Conservation (phyloP, 2,797 vertebrate genomes). For the Spondyliosoma cantharus region DNA sequence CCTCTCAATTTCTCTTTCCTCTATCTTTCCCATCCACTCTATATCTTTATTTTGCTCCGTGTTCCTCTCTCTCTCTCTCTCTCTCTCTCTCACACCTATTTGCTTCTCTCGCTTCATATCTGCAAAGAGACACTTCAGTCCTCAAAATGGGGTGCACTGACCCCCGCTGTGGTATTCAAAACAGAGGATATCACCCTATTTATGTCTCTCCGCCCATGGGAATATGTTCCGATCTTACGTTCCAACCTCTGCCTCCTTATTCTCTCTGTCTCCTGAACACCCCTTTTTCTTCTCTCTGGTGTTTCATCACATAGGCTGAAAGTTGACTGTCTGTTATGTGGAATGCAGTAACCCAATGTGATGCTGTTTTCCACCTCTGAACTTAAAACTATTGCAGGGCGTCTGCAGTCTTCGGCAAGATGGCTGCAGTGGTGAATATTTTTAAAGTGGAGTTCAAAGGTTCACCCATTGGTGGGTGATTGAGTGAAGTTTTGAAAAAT, state of each 20-base stretch:
- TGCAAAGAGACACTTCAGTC: conserved; percentile 12
- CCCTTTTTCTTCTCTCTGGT: not conserved
- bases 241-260: conserved; percentile 14
- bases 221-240: conserved; percentile 19
- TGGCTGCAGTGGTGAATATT: not conserved
- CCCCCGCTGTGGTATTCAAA: conserved; percentile 40
- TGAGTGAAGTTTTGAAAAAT: conserved; percentile 8
- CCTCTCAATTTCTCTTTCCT: conserved; percentile 23
- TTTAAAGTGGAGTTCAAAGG: conserved; percentile 27
- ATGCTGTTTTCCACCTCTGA: conserved; percentile 33
- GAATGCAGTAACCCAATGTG: conserved; percentile 13
- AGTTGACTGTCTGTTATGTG: conserved; percentile 20
- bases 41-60: conserved; percentile 25
- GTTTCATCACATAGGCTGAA: conserved; percentile 16
- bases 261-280: conserved; percentile 16
- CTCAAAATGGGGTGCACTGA: conserved; percentile 38
- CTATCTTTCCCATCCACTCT: conserved; percentile 9
- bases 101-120: conserved; percentile 6
- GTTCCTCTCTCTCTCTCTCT: not conserved
- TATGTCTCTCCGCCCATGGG: not conserved
- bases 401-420: conserved; percentile 6
- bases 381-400: not conserved
- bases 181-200: conserved; percentile 27
- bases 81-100: not conserved
- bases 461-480: conserved; percentile 9